A percentile compares a stretch with the other conserved stretches of the same genome.
Evolutionary conservation across 2,113 vertebrate genomes (phyloP).

Genomic region (Stegostoma tigrinum): DNA sequence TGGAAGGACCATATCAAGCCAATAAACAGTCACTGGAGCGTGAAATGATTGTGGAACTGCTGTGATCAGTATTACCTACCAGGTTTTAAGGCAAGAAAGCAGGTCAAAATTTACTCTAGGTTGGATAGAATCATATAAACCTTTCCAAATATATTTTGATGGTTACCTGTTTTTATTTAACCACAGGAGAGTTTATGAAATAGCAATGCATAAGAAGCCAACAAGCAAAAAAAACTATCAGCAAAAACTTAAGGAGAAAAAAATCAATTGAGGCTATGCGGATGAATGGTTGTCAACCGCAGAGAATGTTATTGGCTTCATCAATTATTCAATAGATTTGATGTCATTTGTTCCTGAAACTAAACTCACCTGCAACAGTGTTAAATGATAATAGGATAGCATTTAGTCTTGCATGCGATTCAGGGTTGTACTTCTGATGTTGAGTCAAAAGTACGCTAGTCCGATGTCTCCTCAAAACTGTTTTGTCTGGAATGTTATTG

Average conservation of each 20-base stretch:
- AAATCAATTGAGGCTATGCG: background rate
- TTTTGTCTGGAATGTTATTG: background rate
- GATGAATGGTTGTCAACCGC: background rate
- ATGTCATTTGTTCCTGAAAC: background rate
- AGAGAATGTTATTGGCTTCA: background rate
- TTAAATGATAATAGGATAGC: background rate
- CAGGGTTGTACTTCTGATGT: no score
- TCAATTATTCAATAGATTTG: constrained; percentile 28
- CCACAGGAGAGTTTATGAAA: background rate
- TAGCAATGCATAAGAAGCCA: background rate
- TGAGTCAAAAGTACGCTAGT: background rate
- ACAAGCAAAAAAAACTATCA: background rate
- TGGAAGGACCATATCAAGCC: background rate
- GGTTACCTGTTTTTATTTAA: background rate
- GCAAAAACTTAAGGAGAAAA: no score
- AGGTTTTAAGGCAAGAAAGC: no score
- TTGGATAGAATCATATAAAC: background rate
- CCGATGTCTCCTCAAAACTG: background rate
- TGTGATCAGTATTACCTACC: background rate
- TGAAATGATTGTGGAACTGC: no score
- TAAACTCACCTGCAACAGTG: background rate
- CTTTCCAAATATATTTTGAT: background rate
- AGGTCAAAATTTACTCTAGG: background rate
- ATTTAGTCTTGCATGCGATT: background rate
- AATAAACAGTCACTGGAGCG: background rate